Evolutionary conservation across 2,888 invertebrate species (phyloP).

Genomic region (Dicyrtoma fusca): DNA sequence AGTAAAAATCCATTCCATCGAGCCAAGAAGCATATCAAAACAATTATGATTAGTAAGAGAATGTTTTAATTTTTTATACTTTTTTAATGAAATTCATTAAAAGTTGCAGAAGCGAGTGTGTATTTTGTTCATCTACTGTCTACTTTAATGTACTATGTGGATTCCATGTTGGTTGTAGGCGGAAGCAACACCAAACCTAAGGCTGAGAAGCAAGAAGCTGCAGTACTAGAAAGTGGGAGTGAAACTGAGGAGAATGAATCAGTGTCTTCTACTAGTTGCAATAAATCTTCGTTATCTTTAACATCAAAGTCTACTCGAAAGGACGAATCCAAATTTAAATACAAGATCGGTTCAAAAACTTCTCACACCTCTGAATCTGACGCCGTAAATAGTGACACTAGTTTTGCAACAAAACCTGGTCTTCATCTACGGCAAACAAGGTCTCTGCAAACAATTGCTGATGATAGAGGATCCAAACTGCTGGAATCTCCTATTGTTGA

Average conservation of each 20-base stretch:
- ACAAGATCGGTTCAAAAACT: constrained; percentile 12
- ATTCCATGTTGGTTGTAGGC: constrained; percentile 30
- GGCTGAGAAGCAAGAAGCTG: constrained; percentile 53
- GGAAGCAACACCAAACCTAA: constrained; percentile 44
- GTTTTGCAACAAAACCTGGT: constrained; percentile 38
- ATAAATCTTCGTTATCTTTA: constrained; percentile 50
- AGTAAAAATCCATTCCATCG: constrained; percentile 60
- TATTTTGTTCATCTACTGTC: too few relatives aligned
- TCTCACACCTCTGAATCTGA: constrained; percentile 16
- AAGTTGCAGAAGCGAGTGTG: too few relatives aligned
- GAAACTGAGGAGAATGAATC: constrained; percentile 56
- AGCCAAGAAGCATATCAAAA: constrained; percentile 62
- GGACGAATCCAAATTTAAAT: constrained; percentile 6
- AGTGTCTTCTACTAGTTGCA: too few relatives aligned
- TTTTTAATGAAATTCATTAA: too few relatives aligned
- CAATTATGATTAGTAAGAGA: constrained; percentile 58
- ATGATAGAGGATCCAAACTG: not conserved
- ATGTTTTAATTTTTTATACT: too few relatives aligned
- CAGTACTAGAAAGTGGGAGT: constrained; percentile 58
- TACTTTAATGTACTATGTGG: too few relatives aligned
- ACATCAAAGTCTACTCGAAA: constrained; percentile 30
- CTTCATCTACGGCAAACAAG: constrained; percentile 38
- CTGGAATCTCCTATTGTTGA: not conserved
- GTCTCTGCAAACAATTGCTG: constrained; percentile 39
- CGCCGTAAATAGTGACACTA: not conserved